These are phyloP conservation scores for Megalops cyprinoides DNA, from an alignment of 2,797 vertebrate genomes.

Conservation along the genomic window DNA sequence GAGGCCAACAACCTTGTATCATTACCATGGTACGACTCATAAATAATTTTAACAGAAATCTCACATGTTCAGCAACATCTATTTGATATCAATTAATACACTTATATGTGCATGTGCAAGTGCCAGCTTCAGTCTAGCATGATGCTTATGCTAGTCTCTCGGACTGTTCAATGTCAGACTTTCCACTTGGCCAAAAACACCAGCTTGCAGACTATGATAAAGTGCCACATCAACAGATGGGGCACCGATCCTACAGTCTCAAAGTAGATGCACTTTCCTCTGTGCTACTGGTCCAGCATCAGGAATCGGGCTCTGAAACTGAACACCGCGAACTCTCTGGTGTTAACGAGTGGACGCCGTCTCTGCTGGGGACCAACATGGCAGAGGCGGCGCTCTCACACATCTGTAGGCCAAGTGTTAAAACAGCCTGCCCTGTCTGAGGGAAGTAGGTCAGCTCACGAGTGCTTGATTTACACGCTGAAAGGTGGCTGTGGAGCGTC, in stretches of 20 bases:
- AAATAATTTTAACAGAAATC: too few relatives aligned
- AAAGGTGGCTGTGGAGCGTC: too few relatives aligned
- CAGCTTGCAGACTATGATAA: not conserved
- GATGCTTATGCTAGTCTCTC: not conserved
- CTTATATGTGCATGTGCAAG: not conserved
- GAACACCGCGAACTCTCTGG: not conserved
- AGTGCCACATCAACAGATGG: not conserved
- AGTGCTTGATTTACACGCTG: not conserved
- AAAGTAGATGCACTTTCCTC: not conserved
- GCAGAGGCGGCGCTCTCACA: not conserved
- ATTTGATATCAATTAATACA: not conserved
- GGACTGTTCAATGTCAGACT: not conserved
- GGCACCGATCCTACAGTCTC: not conserved
- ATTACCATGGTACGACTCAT: too few relatives aligned
- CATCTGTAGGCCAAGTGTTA: not conserved
- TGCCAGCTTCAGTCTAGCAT: not conserved
- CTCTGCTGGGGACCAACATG: not conserved
- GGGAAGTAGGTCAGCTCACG: not conserved
- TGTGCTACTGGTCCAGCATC: not conserved
- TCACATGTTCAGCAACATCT: too few relatives aligned
- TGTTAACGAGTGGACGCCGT: not conserved
- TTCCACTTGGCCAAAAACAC: not conserved
- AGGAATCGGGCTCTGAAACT: not conserved
- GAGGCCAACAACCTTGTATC: too few relatives aligned
- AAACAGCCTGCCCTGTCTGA: not conserved